Percentiles rank a stretch among this genome's conserved stretches.
Evolutionary conservation across 2,888 invertebrate genomes (phyloP).

Genomic region (Meganola albula): DNA sequence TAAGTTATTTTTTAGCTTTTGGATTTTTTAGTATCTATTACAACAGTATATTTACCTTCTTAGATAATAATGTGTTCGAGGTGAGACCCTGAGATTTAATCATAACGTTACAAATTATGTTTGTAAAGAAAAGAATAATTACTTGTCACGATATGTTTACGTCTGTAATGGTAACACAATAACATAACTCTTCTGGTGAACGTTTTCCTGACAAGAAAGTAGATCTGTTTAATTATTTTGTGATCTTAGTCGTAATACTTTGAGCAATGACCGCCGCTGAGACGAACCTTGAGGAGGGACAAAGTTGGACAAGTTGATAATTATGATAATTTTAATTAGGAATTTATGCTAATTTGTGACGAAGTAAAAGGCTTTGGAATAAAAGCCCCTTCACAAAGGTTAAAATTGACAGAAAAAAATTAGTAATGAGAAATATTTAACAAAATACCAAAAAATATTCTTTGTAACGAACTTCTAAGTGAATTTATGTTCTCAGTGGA

Average conservation of each 20-base stretch:
- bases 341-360: slow-evolving; percentile 48
- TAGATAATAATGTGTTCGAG: too few relatives aligned
- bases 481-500: too few relatives aligned
- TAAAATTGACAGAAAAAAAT: slow-evolving; percentile 40
- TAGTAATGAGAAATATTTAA: slow-evolving; percentile 23
- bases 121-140: slow-evolving; percentile 20
- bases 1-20: too few relatives aligned
- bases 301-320: slow-evolving; percentile 30
- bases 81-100: too few relatives aligned
- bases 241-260: slow-evolving; percentile 20
- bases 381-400: slow-evolving; percentile 34
- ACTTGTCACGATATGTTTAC: slow-evolving; percentile 13
- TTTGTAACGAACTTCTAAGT: neutral
- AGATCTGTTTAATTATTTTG: slow-evolving; percentile 18
- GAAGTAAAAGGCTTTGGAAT: slow-evolving; percentile 23
- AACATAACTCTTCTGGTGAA: slow-evolving; percentile 9
- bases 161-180: slow-evolving; percentile 9
- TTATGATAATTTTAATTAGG: slow-evolving; percentile 45
- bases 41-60: too few relatives aligned
- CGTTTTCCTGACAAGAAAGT: slow-evolving; percentile 13
- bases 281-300: slow-evolving; percentile 17
- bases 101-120: too few relatives aligned
- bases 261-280: slow-evolving; percentile 23
- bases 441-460: slow-evolving; percentile 16
- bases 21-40: too few relatives aligned